Evolutionary conservation across 1,140 invertebrate species (phyloP).

Genomic region (Araneus ventricosus): DNA sequence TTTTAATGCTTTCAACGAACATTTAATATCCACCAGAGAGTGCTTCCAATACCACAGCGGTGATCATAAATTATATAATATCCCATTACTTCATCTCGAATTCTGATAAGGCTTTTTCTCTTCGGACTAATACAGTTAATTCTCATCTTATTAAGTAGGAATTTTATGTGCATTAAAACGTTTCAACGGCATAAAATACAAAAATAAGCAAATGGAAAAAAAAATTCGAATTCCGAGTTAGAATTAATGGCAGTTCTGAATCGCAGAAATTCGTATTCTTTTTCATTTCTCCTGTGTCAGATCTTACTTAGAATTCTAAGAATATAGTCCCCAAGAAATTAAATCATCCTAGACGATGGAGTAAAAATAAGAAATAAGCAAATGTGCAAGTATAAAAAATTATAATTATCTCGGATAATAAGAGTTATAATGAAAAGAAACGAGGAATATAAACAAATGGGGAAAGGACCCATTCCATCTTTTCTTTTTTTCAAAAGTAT

Average conservation of each 20-base stretch:
- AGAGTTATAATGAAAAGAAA: slow-evolving; percentile 56
- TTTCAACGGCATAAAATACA: not conserved
- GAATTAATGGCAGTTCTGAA: slow-evolving; percentile 31
- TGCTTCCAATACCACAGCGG: not conserved
- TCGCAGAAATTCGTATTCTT: slow-evolving; percentile 26
- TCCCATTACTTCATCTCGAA: not conserved
- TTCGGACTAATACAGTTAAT: not conserved
- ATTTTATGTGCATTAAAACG: slow-evolving; percentile 25
- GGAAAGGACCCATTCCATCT: no score
- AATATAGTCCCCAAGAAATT: not conserved
- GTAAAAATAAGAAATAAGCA: not conserved
- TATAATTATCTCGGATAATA: slow-evolving; percentile 54
- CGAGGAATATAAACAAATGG: slow-evolving; percentile 18
- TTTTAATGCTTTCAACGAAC: slow-evolving; percentile 16
- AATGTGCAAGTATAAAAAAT: not conserved
- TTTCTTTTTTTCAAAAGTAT: not conserved
- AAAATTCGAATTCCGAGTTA: not conserved
- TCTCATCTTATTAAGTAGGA: slow-evolving; percentile 40
- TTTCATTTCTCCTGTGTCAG: not conserved
- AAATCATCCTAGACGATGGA: slow-evolving; percentile 7
- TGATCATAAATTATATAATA: slow-evolving; percentile 18
- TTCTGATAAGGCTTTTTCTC: slow-evolving; percentile 12
- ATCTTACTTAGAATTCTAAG: not conserved
- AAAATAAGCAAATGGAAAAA: not conserved
- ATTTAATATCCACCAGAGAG: not conserved